These are phyloP conservation scores for Teinopalpus imperialis DNA, from an alignment of 2,888 invertebrate species.

Conservation along the genomic window DNA sequence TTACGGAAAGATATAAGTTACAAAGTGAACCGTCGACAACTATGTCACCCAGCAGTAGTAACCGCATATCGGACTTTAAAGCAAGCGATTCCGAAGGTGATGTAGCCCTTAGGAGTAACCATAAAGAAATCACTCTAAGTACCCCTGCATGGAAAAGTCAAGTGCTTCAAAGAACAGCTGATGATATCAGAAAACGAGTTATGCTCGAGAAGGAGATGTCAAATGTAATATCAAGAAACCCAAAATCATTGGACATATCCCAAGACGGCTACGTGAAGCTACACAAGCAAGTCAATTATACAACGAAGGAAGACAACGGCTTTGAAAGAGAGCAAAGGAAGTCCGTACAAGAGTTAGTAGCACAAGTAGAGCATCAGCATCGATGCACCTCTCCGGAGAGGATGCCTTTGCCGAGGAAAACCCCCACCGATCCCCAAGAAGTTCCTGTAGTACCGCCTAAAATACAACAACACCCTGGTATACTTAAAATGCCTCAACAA, in stretches of 20 bases:
- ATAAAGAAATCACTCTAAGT: constrained; percentile 39
- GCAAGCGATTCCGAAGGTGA: constrained; percentile 52
- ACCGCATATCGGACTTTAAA: constrained; percentile 44
- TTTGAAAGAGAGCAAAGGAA: constrained; percentile 68
- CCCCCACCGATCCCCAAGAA: constrained; percentile 52
- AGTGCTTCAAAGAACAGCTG: constrained; percentile 71
- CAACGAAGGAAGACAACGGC: constrained; percentile 40
- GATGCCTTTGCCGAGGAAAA: constrained; percentile 54
- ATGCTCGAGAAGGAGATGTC: constrained; percentile 68
- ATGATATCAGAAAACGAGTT: constrained; percentile 67
- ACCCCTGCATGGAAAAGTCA: constrained; percentile 69
- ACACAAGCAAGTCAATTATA: constrained; percentile 57
- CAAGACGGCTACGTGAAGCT: constrained; percentile 77
- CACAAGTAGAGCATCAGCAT: constrained; percentile 81
- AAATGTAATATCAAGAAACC: constrained; percentile 50
- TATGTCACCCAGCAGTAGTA: constrained; percentile 55
- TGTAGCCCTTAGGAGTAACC: constrained; percentile 35
- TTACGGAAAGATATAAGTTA: constrained; percentile 54
- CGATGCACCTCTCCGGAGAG: constrained; percentile 65
- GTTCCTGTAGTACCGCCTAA: constrained; percentile 41
- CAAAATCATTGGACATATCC: constrained; percentile 68
- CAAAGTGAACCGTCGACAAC: constrained; percentile 61
- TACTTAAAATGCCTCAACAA: constrained; percentile 71
- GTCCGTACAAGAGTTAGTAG: constrained; percentile 84
- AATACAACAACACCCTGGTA: constrained; percentile 47